A percentile compares a stretch with the other conserved stretches of the same genome.
Conservation (phyloP, 2,113 vertebrate genomes). For the Gila orcuttii region DNA sequence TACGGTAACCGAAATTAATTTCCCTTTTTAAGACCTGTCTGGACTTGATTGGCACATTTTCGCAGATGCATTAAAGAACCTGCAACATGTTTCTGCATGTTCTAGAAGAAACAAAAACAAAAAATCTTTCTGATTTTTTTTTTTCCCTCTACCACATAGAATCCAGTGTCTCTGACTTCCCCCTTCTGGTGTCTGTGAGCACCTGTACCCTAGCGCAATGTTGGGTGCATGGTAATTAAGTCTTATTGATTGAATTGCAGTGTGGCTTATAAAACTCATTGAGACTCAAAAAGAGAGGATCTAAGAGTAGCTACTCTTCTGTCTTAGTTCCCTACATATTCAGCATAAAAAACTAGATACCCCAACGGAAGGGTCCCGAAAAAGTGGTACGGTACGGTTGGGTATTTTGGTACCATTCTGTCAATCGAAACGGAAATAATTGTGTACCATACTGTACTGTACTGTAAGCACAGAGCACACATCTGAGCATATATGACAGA, state of each 20-base stretch:
- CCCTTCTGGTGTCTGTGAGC: slow-evolving; percentile 55
- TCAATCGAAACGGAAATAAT: no score
- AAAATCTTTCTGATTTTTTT: not conserved
- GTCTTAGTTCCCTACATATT: slow-evolving; percentile 44
- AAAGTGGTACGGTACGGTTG: no score
- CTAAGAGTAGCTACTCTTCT: slow-evolving; percentile 57
- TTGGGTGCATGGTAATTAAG: slow-evolving; percentile 75
- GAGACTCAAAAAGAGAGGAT: slow-evolving; percentile 61
- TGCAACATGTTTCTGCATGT: slow-evolving; percentile 7
- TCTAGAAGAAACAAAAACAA: not conserved
- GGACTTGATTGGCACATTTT: not conserved
- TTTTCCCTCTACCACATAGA: not conserved
- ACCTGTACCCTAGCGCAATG: slow-evolving; percentile 63
- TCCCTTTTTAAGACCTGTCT: not conserved
- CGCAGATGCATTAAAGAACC: not conserved
- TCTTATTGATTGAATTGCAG: slow-evolving; percentile 79
- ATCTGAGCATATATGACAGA: slow-evolving; percentile 32
- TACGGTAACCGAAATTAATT: not conserved
- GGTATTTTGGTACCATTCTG: no score
- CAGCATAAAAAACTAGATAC: slow-evolving; percentile 56
- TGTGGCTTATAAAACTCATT: slow-evolving; percentile 66
- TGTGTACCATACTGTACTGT: no score
- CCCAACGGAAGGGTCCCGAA: no score
- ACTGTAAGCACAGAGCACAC: not conserved
- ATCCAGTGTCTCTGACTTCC: slow-evolving; percentile 27